Percentiles rank a stretch among this genome's conserved stretches.
Conservation (phyloP, 2,888 invertebrate genomes). For the Dicyrtomina minuta region DNA sequence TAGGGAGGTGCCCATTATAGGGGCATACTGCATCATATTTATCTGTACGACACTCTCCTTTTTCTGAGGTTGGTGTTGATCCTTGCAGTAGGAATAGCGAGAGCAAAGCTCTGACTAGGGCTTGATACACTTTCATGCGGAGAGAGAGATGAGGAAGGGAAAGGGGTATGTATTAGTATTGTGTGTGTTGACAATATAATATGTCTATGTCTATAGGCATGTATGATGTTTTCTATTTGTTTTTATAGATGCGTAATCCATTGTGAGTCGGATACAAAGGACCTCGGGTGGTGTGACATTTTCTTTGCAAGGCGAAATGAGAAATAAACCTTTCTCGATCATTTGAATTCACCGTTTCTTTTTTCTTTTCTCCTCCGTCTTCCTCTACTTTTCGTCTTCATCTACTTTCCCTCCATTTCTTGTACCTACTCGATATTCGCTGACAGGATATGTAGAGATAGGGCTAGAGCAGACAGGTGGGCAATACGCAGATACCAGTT, state of each 20-base stretch:
- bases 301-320: conserved; percentile 35
- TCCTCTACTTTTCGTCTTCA: neutral
- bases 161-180: too few species aligned
- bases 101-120: too few species aligned
- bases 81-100: too few species aligned
- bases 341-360: conserved; percentile 31
- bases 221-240: conserved; percentile 14
- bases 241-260: conserved; percentile 33
- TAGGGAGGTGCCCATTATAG: neutral
- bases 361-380: conserved; percentile 1
- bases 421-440: neutral
- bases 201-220: neutral
- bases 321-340: conserved; percentile 38
- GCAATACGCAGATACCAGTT: too few species aligned
- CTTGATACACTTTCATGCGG: too few species aligned
- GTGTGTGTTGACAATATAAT: neutral
- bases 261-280: conserved; percentile 33
- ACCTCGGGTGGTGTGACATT: conserved; percentile 38
- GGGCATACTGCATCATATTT: too few species aligned
- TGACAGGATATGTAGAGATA: too few species aligned
- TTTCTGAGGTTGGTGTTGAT: too few species aligned
- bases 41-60: too few species aligned
- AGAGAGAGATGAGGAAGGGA: too few species aligned
- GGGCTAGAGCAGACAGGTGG: too few species aligned
- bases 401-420: neutral